Conservation (phyloP, 2,797 vertebrate genomes). For the Threskiornis aethiopicus region DNA sequence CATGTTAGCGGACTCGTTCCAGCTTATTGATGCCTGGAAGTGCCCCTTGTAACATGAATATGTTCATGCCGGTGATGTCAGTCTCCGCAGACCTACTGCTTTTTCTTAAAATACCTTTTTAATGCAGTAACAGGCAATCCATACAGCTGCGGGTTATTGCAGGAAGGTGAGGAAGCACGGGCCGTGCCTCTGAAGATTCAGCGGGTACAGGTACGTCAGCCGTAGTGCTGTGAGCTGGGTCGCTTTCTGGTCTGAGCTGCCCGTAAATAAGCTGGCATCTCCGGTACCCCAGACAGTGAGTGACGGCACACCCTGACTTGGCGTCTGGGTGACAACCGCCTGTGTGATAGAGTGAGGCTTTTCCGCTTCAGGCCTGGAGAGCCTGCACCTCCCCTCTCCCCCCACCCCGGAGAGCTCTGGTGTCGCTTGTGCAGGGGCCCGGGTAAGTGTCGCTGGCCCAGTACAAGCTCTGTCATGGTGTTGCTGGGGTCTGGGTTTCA, state of each 20-base stretch:
- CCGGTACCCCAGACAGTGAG: fast-evolving
- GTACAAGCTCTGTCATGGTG: fast-evolving
- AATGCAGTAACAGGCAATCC: background rate
- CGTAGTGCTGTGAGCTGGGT: background rate
- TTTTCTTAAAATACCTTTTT: background rate
- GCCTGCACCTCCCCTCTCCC: too few relatives aligned
- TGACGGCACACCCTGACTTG: too few relatives aligned
- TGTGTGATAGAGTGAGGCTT: background rate
- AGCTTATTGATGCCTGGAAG: background rate
- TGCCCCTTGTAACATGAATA: background rate
- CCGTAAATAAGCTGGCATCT: background rate
- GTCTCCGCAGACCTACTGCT: background rate
- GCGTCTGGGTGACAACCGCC: background rate
- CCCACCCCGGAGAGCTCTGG: fast-evolving
- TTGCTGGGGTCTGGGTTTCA: background rate
- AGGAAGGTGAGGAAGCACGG: background rate
- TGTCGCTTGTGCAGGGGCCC: fast-evolving
- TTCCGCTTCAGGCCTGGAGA: background rate
- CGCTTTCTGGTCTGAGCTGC: background rate
- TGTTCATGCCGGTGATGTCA: background rate
- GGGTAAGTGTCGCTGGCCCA: fast-evolving
- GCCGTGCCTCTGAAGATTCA: background rate
- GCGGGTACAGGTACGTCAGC: background rate
- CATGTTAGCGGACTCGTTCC: background rate
- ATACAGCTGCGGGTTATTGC: background rate